These are phyloP conservation scores for Leptocoma aspasia DNA, from an alignment of 2,113 vertebrate species.

Conservation along the genomic window DNA sequence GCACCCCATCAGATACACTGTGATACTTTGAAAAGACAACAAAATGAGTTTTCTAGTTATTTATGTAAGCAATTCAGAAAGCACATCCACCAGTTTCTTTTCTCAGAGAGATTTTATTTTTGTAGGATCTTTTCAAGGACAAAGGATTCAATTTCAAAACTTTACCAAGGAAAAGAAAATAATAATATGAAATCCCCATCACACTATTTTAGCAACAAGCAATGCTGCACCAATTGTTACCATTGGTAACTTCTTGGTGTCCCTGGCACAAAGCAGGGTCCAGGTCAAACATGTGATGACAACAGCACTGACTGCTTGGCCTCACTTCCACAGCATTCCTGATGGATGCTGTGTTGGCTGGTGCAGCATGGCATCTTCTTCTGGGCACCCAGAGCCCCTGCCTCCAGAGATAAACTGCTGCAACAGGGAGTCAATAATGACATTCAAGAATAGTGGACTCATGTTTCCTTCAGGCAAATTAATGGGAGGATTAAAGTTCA, in stretches of 20 bases:
- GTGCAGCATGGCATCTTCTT: fast-evolving
- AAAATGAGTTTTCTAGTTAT: slow-evolving; percentile 60
- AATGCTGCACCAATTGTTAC: background rate
- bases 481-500: background rate
- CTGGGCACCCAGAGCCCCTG: background rate
- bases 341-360: background rate
- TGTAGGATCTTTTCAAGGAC: slow-evolving; percentile 35
- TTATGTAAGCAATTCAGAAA: slow-evolving; percentile 56
- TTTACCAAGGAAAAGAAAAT: background rate
- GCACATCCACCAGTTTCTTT: background rate
- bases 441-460: background rate
- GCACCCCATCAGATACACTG: background rate
- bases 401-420: background rate
- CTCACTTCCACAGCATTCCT: background rate
- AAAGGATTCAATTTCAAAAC: background rate
- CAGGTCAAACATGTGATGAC: fast-evolving
- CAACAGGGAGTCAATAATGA: background rate
- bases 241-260: background rate
- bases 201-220: background rate
- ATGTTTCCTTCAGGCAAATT: background rate
- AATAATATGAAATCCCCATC: background rate
- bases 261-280: background rate
- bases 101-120: slow-evolving; percentile 12
- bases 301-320: background rate
- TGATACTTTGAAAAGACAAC: background rate